Conservation (phyloP, 2,797 vertebrate species). For the Sebastes iracundus region DNA sequence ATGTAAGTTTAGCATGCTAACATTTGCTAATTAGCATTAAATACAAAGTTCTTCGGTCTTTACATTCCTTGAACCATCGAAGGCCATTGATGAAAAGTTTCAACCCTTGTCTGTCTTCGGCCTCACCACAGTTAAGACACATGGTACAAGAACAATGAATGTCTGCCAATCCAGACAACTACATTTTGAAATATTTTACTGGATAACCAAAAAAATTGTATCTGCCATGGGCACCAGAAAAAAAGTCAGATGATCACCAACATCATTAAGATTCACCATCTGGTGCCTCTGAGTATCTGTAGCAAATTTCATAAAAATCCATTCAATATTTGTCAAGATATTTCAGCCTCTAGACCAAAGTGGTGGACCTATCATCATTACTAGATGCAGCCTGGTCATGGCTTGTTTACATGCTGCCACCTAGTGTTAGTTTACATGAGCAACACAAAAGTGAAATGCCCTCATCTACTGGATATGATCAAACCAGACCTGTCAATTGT, state of each 20-base stretch:
- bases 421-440: conserved; percentile 38
- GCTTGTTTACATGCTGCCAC: conserved; percentile 52
- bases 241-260: background rate
- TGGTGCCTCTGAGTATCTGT: background rate
- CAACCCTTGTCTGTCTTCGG: too few relatives aligned
- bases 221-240: background rate
- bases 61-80: background rate
- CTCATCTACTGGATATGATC: too few relatives aligned
- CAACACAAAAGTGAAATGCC: background rate
- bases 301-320: background rate
- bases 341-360: background rate
- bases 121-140: background rate
- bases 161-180: background rate
- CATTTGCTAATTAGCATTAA: background rate
- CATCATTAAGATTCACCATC: background rate
- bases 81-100: background rate
- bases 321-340: background rate
- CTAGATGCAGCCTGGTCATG: background rate
- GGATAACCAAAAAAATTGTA: background rate
- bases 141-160: background rate
- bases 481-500: too few relatives aligned
- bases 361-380: background rate
- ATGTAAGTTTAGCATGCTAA: background rate
- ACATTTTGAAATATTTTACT: background rate
- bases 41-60: background rate